Base-by-base conservation (phyloP, 2,888 invertebrate species). In the Oligia strigilis region DNA sequence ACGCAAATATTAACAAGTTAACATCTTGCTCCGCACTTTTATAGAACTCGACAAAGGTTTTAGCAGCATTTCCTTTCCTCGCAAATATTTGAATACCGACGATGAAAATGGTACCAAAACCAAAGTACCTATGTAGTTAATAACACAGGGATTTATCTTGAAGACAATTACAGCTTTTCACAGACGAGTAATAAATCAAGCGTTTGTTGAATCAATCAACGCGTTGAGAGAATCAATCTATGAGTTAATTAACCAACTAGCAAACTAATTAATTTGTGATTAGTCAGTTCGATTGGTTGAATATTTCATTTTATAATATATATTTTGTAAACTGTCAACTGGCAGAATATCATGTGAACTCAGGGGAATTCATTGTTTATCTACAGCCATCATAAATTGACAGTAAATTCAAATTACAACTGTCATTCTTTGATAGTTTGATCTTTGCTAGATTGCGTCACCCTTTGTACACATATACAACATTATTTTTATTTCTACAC, bases 201-300 rank as follows among this genome's bases (percentile, higher is more conserved):
- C n/a, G 73, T 66, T 67, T 58, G 36, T 74, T 80, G 17, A 46
- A 74, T 65, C 69, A 74, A 80, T 84, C 73, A 82, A 84, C 80
- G 49, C 13, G 58, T 65, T 74, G 43, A 23, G 69, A 17, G 73
- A 78, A 78, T 78, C 66, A 83, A 84, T 82, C 64, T 72, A 66
- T 49, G 73, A 23, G n/a, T 84, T 84, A 80, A 84, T 70, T 80
- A 84, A 52, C 73, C 55, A 69, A 67, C 49, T 67, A 84, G 40
- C 73, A 62, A 64, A 67, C n/a, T 67, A 84, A 82, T 84, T 80
- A 70, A 80, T 80, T 74, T 80, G 5, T 52, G 58, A 84, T 70
- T 70, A 78, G 43, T 19, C 43, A 60, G 19, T 60, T 13, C 2
- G 3, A 49, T 43, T 52, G 36, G n/a, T 70, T 58, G 36, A 72